phyloP scores from a whole-genome alignment of 2,888 invertebrate species.

The Pachycephus smyrnensis region DNA sequence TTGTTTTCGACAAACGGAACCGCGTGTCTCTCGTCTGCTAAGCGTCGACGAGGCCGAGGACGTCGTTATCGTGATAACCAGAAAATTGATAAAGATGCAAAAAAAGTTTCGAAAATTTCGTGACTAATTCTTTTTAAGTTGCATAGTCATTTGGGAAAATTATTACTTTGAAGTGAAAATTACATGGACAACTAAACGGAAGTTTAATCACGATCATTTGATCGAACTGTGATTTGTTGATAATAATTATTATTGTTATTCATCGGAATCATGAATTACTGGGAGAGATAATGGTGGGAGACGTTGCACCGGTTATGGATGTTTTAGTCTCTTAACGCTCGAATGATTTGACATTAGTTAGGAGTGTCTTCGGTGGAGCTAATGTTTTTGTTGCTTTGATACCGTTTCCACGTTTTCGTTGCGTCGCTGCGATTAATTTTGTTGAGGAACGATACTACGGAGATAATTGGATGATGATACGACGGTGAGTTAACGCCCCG shows the following conservation, averaged over 20 bases:
- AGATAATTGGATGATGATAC: no score
- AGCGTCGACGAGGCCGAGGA: conserved; percentile 6
- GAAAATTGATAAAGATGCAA: background rate
- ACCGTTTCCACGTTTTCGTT: background rate
- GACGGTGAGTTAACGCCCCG: no score
- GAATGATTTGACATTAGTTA: background rate
- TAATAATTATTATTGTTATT: no score
- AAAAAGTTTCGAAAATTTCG: background rate
- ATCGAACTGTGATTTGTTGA: background rate
- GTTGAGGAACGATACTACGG: no score
- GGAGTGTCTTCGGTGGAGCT: background rate
- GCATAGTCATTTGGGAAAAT: background rate
- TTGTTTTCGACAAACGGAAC: conserved; percentile 17
- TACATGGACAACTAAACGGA: background rate
- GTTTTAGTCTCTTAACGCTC: background rate
- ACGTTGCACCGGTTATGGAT: background rate
- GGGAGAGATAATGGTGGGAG: background rate
- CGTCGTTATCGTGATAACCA: background rate
- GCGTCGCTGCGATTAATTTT: no score
- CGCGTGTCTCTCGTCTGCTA: background rate
- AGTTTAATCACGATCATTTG: background rate
- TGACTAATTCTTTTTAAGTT: background rate
- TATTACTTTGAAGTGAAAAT: no score
- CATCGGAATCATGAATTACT: background rate
- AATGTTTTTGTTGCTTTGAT: background rate